phyloP scores from a whole-genome alignment of 2,888 invertebrate genomes.

The Allophyes oxyacanthae region DNA sequence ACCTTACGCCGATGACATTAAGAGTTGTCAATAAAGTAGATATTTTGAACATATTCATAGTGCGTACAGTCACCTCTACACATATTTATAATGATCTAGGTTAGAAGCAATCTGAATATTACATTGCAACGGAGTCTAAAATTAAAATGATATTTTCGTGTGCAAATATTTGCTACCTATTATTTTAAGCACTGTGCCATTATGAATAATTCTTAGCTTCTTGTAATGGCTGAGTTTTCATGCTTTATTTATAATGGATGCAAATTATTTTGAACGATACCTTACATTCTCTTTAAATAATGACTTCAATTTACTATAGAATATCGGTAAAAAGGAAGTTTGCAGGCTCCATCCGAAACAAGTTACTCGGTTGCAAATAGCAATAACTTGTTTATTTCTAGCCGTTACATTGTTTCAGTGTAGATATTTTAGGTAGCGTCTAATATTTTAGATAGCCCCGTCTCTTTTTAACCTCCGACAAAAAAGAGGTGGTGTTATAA shows the following conservation, averaged over 20 bases:
- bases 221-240: constrained; percentile 13
- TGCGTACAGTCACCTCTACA: constrained; percentile 25
- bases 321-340: too few species aligned
- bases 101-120: constrained; percentile 15
- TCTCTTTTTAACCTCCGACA: too few species aligned
- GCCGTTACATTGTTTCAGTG: too few species aligned
- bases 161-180: constrained; percentile 55
- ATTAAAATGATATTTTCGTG: constrained; percentile 73
- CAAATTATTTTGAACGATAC: constrained; percentile 10
- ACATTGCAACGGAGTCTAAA: constrained; percentile 55
- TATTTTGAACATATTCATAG: too few species aligned
- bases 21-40: too few species aligned
- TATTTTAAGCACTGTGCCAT: constrained; percentile 42
- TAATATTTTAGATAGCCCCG: too few species aligned
- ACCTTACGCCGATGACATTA: too few species aligned
- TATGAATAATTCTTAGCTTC: constrained; percentile 23
- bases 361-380: neutral
- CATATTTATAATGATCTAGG: constrained; percentile 13
- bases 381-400: too few species aligned
- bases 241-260: constrained; percentile 15
- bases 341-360: too few species aligned
- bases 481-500: too few species aligned
- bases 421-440: too few species aligned
- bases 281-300: neutral
- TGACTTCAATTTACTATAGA: neutral